A percentile compares a stretch with the other conserved stretches of the same genome.
Evolutionary conservation across 2,797 vertebrate species (phyloP).

Genomic region (Pachyuromys duprasi): DNA sequence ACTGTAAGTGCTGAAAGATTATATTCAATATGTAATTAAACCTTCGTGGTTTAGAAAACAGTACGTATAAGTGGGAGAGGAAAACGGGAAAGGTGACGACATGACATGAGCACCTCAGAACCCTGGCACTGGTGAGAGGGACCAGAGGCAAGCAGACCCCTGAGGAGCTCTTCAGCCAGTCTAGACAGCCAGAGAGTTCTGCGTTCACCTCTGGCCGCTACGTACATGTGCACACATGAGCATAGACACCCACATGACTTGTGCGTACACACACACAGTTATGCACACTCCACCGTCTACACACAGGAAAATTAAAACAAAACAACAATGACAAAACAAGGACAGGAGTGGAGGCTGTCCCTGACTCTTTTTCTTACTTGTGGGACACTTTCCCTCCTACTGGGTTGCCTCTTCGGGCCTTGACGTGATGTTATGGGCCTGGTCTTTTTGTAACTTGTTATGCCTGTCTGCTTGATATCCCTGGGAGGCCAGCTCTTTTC

Average conservation of each 20-base stretch:
- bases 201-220: background rate
- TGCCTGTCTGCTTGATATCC: background rate
- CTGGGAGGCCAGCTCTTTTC: background rate
- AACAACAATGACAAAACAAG: no score
- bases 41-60: background rate
- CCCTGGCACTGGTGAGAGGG: background rate
- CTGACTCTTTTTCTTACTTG: background rate
- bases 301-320: no score
- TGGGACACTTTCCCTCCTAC: background rate
- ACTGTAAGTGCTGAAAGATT: background rate
- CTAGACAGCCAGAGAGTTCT: background rate
- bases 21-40: background rate
- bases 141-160: no score
- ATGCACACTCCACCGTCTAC: no score
- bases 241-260: background rate
- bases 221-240: background rate
- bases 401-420: background rate
- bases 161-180: background rate
- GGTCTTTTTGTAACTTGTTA: background rate
- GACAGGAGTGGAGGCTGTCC: background rate
- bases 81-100: background rate
- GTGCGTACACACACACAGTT: background rate
- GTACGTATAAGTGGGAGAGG: background rate
- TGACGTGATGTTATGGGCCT: background rate
- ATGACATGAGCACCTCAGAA: background rate